Conservation (phyloP, 2,113 vertebrate genomes). For the Dicaeum eximium region DNA sequence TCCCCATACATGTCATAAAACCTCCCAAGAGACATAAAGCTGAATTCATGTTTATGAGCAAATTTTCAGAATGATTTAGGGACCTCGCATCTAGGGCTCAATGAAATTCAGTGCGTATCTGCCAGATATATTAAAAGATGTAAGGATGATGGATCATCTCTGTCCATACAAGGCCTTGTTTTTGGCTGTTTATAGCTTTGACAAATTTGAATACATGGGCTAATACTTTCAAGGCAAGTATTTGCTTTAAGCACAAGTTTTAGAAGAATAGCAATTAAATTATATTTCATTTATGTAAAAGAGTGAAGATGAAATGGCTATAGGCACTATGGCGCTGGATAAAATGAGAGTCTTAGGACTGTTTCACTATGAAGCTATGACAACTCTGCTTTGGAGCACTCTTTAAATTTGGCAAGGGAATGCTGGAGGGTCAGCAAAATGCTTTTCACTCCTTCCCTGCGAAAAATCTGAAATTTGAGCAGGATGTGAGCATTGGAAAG, state of each 20-base stretch:
- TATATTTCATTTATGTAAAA: not conserved
- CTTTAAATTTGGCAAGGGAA: not conserved
- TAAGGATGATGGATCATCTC: not conserved
- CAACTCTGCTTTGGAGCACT: not conserved
- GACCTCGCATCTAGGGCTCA: not conserved
- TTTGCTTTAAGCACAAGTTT: not conserved
- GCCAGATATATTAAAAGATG: not conserved
- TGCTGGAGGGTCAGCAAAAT: not conserved
- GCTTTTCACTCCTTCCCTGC: not conserved
- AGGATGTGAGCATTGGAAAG: not conserved
- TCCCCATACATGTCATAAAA: not conserved
- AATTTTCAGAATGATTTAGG: not conserved
- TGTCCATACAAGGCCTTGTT: not conserved
- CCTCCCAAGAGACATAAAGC: not conserved
- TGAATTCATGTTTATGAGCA: not conserved
- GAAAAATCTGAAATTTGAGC: slow-evolving; percentile 40
- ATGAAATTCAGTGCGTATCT: not conserved
- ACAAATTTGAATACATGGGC: not conserved
- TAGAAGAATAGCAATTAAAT: not conserved
- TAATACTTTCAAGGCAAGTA: not conserved
- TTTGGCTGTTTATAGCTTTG: not conserved
- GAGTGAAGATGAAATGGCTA: not conserved
- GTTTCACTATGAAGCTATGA: not conserved
- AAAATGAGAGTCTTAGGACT: not conserved
- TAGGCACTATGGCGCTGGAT: not conserved